Percentiles rank a stretch among this genome's conserved stretches.
Evolutionary conservation across 23 tunicate genomes (phyloP).

Genomic region (Botrylloides violaceus): DNA sequence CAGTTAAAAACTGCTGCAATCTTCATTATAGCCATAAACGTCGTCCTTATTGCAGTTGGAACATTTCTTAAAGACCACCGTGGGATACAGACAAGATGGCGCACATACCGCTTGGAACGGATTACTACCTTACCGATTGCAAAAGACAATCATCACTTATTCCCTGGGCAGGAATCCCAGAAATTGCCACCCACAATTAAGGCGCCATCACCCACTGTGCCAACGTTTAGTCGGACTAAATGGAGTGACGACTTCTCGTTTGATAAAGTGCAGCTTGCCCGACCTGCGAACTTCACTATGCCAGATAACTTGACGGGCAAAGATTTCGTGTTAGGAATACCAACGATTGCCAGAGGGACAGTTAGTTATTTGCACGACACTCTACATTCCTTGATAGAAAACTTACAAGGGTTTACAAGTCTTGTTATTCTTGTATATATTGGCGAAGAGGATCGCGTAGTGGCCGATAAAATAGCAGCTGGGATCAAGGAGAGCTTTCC

Average conservation of each 20-base stretch:
- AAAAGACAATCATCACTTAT: background rate
- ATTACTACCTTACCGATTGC: background rate
- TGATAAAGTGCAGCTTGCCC: too few species aligned
- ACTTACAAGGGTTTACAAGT: background rate
- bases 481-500: background rate
- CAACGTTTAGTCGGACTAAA: background rate
- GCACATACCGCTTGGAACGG: too few species aligned
- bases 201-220: background rate
- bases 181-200: background rate
- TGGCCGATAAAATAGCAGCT: background rate
- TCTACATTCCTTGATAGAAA: background rate
- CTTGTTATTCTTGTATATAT: background rate
- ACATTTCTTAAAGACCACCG: too few species aligned
- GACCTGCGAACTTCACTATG: background rate
- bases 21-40: background rate
- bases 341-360: conserved; percentile 2
- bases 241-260: background rate
- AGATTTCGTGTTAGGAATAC: conserved; percentile 11
- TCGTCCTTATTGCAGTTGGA: background rate
- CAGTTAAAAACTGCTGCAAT: background rate
- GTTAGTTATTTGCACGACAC: conserved; percentile 15
- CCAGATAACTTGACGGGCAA: background rate
- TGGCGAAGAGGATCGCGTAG: background rate
- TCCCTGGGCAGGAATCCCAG: background rate
- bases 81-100: too few species aligned